A percentile compares a stretch with the other conserved stretches of the same genome.
Evolutionary conservation across 1,140 invertebrate genomes (phyloP).

Genomic region (Physella acuta): DNA sequence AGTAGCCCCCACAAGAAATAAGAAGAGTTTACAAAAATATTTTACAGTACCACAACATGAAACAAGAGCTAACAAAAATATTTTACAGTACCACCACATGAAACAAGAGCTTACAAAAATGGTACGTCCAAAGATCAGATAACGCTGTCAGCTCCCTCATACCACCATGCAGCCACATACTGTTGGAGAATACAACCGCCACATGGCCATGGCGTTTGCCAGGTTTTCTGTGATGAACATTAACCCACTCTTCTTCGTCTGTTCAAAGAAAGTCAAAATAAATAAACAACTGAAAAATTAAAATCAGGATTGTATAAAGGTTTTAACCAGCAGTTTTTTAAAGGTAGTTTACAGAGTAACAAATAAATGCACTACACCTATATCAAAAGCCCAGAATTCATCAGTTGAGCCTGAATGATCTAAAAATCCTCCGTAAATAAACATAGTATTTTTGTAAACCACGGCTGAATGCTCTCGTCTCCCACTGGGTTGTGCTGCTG

Average conservation of each 20-base stretch:
- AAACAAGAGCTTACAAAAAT: conserved; percentile 63
- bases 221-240: conserved; percentile 58
- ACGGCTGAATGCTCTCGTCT: conserved; percentile 81
- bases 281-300: conserved; percentile 2
- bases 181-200: conserved; percentile 75
- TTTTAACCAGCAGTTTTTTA: not conserved
- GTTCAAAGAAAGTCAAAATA: conserved; percentile 4
- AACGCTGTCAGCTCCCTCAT: conserved; percentile 82
- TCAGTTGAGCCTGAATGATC: conserved; percentile 81
- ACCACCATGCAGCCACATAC: conserved; percentile 86
- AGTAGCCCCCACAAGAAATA: no score
- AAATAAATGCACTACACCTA: no score
- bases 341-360: no score
- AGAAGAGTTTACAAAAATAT: no score
- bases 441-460: conserved; percentile 76
- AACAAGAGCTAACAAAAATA: not conserved
- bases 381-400: conserved; percentile 86
- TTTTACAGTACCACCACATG: not conserved
- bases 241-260: conserved; percentile 59
- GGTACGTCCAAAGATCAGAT: conserved; percentile 83
- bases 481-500: conserved; percentile 67
- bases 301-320: not conserved
- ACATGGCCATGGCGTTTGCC: conserved; percentile 82
- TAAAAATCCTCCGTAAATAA: conserved; percentile 87
- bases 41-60: no score